phyloP scores from a whole-genome alignment of 2,888 invertebrate genomes.

The Shargacucullia verbasci region DNA sequence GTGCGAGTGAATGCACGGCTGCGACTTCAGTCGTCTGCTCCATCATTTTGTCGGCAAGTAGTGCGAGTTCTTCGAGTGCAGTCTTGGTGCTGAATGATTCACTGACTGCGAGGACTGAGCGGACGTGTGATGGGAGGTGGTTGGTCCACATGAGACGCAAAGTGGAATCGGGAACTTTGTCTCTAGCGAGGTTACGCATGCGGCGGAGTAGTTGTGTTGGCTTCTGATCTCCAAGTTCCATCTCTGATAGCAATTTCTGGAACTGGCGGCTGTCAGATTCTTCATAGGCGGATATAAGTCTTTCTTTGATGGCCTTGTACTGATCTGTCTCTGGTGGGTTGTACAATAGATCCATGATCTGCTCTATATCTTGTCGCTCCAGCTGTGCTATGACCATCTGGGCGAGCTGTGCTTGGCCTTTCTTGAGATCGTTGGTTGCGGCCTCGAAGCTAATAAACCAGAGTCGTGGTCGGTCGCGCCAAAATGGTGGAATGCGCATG shows the following conservation, averaged over 20 bases:
- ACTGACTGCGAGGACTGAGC: conserved; percentile 7
- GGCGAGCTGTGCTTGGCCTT: conserved; percentile 15
- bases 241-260: conserved; percentile 33
- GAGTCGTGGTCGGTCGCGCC: conserved; percentile 4
- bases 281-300: conserved; percentile 15
- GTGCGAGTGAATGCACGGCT: not conserved
- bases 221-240: conserved; percentile 22
- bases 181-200: conserved; percentile 41
- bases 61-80: conserved; percentile 6
- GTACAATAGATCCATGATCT: conserved; percentile 39
- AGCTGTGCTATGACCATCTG: conserved; percentile 40
- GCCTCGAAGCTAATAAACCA: conserved; percentile 25
- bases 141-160: conserved; percentile 43
- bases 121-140: conserved; percentile 12
- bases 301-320: conserved; percentile 17
- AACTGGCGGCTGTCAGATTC: conserved; percentile 37
- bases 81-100: too few relatives aligned
- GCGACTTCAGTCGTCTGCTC: conserved; percentile 1
- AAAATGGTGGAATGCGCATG: conserved; percentile 8
- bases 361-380: conserved; percentile 37
- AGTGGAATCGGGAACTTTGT: conserved; percentile 34
- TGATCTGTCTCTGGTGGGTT: conserved; percentile 22
- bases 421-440: conserved; percentile 6
- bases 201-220: conserved; percentile 39
- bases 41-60: conserved; percentile 16